phyloP scores from a whole-genome alignment of 2,113 vertebrate genomes.

The Forbesichthys papilliferus region DNA sequence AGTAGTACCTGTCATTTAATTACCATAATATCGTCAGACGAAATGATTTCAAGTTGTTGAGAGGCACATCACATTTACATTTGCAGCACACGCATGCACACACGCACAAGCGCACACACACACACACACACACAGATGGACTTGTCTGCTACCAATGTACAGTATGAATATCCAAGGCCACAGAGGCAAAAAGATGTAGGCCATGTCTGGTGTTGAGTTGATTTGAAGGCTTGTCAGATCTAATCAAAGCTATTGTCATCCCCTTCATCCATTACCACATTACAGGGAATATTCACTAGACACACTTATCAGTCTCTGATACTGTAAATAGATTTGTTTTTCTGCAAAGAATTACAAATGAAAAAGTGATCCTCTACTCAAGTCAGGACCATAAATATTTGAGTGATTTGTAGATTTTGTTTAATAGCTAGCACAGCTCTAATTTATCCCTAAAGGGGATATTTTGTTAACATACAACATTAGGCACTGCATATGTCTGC shows the following conservation, averaged over 20 bases:
- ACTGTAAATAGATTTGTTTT: slow-evolving; percentile 36
- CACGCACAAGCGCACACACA: too few species aligned
- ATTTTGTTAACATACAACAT: background rate
- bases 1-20: too few species aligned
- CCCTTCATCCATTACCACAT: slow-evolving; percentile 61
- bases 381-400: background rate
- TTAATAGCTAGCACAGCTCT: too few species aligned
- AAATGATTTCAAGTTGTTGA: too few species aligned
- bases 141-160: slow-evolving; percentile 36
- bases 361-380: too few species aligned
- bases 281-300: slow-evolving; percentile 34
- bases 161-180: slow-evolving; percentile 28
- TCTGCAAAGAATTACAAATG: slow-evolving; percentile 18
- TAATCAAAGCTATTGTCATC: slow-evolving; percentile 58
- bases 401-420: slow-evolving; percentile 1
- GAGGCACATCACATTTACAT: too few species aligned
- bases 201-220: slow-evolving; percentile 55
- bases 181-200: slow-evolving; percentile 44
- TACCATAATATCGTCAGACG: too few species aligned
- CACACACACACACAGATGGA: too few species aligned
- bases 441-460: background rate
- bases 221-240: slow-evolving; percentile 71
- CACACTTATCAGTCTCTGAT: slow-evolving; percentile 46
- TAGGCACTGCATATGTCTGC: background rate
- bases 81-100: too few species aligned